A percentile compares a stretch with the other conserved stretches of the same genome.
phyloP scores from a whole-genome alignment of 2,113 vertebrate species.

The Heloderma charlesbogerti region DNA sequence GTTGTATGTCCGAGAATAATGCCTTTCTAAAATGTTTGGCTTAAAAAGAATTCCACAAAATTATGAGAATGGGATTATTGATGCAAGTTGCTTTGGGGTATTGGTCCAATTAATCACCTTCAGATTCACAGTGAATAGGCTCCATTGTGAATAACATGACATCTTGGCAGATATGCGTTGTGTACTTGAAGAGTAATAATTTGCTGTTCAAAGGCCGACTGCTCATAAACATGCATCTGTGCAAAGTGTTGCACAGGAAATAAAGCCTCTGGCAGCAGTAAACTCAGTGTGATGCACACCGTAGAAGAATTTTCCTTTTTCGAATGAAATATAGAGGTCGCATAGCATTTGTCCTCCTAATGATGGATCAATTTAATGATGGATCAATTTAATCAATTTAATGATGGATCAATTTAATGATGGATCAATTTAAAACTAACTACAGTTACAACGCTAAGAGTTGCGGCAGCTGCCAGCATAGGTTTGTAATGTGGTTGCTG shows the following conservation, averaged over 20 bases:
- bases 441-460: background rate
- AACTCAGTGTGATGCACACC: background rate
- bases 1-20: background rate
- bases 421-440: background rate
- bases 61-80: background rate
- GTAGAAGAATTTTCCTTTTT: background rate
- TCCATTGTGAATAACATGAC: background rate
- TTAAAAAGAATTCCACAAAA: background rate
- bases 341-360: background rate
- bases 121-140: constrained; percentile 7
- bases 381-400: no score
- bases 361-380: background rate
- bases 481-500: background rate
- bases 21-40: background rate
- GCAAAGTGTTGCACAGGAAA: background rate
- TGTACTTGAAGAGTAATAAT: background rate
- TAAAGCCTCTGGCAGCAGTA: background rate
- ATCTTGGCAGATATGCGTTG: background rate
- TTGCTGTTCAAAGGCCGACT: background rate
- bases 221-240: background rate
- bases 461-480: background rate
- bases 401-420: background rate
- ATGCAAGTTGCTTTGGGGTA: background rate
- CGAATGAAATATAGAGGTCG: background rate
- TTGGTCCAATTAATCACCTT: background rate